Conservation (phyloP, 2,888 invertebrate genomes). For the Pollenia labialis region DNA sequence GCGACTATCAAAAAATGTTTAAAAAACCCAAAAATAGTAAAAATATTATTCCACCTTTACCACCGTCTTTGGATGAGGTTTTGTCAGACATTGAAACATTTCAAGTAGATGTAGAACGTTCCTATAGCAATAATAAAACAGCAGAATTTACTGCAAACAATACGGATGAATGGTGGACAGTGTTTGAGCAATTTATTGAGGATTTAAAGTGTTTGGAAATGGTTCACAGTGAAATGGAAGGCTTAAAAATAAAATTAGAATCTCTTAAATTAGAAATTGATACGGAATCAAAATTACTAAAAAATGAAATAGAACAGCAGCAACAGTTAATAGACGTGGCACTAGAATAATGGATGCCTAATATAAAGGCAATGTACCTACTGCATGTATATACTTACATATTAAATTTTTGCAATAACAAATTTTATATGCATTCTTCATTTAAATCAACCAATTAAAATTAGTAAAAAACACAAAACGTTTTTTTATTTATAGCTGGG, state of each 20-base stretch:
- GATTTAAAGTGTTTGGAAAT: slow-evolving; percentile 79
- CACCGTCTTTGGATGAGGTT: slow-evolving; percentile 79
- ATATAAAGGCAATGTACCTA: no score
- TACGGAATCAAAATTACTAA: slow-evolving; percentile 77
- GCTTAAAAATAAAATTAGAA: slow-evolving; percentile 78
- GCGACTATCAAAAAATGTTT: slow-evolving; percentile 75
- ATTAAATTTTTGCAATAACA: no score
- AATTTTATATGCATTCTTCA: no score
- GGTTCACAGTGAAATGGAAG: slow-evolving; percentile 78
- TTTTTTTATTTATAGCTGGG: no score
- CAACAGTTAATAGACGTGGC: slow-evolving; percentile 67
- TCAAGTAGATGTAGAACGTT: slow-evolving; percentile 74
- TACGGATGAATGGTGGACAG: slow-evolving; percentile 81
- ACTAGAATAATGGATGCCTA: slow-evolving; percentile 33
- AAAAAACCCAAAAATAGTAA: slow-evolving; percentile 76
- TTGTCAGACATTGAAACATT: slow-evolving; percentile 82
- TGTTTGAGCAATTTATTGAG: slow-evolving; percentile 81
- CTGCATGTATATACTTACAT: no score
- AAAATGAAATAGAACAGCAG: slow-evolving; percentile 78
- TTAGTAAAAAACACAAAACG: no score
- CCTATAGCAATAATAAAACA: slow-evolving; percentile 1
- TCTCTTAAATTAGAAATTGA: slow-evolving; percentile 79
- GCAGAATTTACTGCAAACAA: slow-evolving; percentile 66
- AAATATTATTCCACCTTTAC: slow-evolving; percentile 76
- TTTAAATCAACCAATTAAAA: no score